These are phyloP conservation scores for Hyposmocoma kahamanoa DNA, from an alignment of 1,140 invertebrate genomes.

Conservation along the genomic window DNA sequence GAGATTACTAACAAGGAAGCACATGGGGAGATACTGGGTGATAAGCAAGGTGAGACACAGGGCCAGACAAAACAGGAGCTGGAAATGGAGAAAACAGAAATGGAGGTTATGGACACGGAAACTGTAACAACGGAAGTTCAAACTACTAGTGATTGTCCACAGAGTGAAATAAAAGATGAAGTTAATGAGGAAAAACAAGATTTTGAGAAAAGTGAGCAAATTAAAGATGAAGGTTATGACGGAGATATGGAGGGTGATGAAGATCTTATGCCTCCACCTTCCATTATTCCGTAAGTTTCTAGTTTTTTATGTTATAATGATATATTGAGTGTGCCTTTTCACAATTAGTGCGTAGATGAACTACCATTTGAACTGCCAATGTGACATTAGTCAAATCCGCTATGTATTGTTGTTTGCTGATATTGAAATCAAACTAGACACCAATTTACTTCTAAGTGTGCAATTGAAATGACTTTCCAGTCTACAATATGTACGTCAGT, in stretches of 20 bases:
- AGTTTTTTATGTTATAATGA: background rate
- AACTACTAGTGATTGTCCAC: conserved; percentile 37
- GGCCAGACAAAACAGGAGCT: background rate
- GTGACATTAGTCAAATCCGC: too few species aligned
- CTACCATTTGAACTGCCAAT: too few species aligned
- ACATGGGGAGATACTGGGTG: conserved; percentile 18
- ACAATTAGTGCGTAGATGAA: too few species aligned
- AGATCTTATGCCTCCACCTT: conserved; percentile 84
- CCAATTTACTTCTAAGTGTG: too few species aligned
- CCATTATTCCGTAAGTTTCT: conserved; percentile 53
- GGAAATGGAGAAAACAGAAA: conserved; percentile 15
- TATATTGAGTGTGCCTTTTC: too few species aligned
- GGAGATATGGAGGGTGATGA: conserved; percentile 78
- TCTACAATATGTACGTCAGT: background rate
- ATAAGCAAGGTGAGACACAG: conserved; percentile 8
- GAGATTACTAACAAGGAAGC: conserved; percentile 29
- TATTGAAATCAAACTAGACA: too few species aligned
- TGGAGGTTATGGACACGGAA: conserved; percentile 26
- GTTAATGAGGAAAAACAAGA: conserved; percentile 9
- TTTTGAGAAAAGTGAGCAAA: conserved; percentile 19
- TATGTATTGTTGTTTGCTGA: too few species aligned
- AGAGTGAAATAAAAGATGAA: conserved; percentile 24
- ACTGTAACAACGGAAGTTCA: conserved; percentile 12
- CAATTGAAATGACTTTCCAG: too few species aligned
- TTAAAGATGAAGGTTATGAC: conserved; percentile 64